Evolutionary conservation across 2,888 invertebrate species (phyloP).

Genomic region (Coenonympha glycerion): DNA sequence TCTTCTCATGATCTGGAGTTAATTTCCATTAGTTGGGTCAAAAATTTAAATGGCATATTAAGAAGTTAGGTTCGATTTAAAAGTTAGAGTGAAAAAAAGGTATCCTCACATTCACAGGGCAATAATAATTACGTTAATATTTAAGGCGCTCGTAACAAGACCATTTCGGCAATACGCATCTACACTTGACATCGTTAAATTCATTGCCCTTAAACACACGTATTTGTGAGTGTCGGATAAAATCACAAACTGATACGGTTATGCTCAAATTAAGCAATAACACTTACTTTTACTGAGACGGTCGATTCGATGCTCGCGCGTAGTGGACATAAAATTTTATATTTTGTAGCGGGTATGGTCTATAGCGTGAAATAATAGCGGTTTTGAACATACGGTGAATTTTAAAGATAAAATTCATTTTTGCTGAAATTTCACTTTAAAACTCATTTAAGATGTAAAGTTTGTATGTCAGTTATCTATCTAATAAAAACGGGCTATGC

Average conservation of each 20-base stretch:
- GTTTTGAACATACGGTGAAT: not conserved
- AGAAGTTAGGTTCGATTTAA: too few species aligned
- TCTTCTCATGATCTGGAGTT: too few species aligned
- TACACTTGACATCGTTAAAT: slow-evolving; percentile 20
- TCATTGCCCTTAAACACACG: slow-evolving; percentile 23
- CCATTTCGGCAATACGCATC: slow-evolving; percentile 1
- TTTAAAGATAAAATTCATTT: too few species aligned
- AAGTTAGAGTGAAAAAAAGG: too few species aligned
- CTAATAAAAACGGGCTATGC: too few species aligned
- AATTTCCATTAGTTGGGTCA: too few species aligned
- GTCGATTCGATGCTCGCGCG: slow-evolving; percentile 50
- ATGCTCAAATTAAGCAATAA: slow-evolving; percentile 71
- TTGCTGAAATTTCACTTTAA: too few species aligned
- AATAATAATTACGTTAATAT: slow-evolving; percentile 10
- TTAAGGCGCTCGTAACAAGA: slow-evolving; percentile 13
- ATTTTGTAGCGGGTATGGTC: slow-evolving; percentile 44
- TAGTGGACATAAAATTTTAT: slow-evolving; percentile 68
- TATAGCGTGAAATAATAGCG: slow-evolving; percentile 32
- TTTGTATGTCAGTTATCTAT: too few species aligned
- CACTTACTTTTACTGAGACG: slow-evolving; percentile 60
- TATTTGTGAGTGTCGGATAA: slow-evolving; percentile 32
- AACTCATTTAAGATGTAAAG: too few species aligned
- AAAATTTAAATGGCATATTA: too few species aligned
- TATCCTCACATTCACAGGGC: not conserved
- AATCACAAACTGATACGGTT: slow-evolving; percentile 53